phyloP scores from a whole-genome alignment of 2,888 invertebrate genomes.

The Poecilus cupreus region DNA sequence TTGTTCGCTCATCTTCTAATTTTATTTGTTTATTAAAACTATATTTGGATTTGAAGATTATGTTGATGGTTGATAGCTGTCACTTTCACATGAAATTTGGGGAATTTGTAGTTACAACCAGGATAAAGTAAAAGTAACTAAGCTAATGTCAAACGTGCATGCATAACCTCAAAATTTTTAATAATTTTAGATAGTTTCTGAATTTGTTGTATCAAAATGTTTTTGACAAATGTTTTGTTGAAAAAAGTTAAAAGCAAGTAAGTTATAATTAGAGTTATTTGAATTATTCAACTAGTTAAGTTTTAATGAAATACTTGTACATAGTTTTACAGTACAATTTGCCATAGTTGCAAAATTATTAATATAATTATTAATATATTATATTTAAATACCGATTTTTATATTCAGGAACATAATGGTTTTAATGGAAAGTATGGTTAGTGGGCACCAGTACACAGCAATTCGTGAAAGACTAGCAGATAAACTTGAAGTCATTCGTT shows the following conservation, averaged over 20 bases:
- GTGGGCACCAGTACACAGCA: constrained; percentile 81
- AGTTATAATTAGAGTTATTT: constrained; percentile 71
- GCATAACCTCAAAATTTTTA: constrained; percentile 11
- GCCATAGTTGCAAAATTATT: not conserved
- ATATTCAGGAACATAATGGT: constrained; percentile 82
- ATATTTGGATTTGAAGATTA: not conserved
- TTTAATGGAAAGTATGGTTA: constrained; percentile 85
- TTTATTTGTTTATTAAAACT: not conserved
- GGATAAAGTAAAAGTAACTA: not conserved
- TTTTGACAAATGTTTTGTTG: constrained; percentile 81
- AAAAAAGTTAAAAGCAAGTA: constrained; percentile 88
- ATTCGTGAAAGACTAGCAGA: constrained; percentile 85
- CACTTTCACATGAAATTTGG: constrained; percentile 12
- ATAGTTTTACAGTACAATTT: no score
- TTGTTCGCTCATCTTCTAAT: constrained; percentile 28
- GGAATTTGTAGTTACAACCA: not conserved
- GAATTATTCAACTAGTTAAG: not conserved
- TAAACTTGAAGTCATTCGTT: constrained; percentile 84
- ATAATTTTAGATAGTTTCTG: not conserved
- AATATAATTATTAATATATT: not conserved
- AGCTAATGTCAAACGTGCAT: constrained; percentile 3
- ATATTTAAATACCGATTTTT: not conserved
- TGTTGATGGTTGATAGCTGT: not conserved
- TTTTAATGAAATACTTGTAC: no score
- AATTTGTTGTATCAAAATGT: constrained; percentile 73